These are phyloP conservation scores for Cheilosia grossa DNA, from an alignment of 2,888 invertebrate species.

Conservation along the genomic window DNA sequence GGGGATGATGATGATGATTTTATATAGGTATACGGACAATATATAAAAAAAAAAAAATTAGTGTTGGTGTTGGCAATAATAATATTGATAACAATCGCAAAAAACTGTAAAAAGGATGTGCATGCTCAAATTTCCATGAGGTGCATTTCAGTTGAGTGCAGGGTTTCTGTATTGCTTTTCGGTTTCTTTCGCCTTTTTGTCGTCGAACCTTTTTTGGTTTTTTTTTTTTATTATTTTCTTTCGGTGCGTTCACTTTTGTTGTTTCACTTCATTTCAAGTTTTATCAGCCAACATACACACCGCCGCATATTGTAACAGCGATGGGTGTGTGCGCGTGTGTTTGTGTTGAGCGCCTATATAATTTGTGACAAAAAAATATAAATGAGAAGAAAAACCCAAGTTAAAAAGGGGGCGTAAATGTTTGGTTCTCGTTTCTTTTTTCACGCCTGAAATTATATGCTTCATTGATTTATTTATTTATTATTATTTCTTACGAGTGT, in stretches of 20 bases:
- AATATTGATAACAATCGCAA: slow-evolving; percentile 49
- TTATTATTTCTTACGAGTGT: slow-evolving; percentile 18
- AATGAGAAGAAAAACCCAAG: neutral
- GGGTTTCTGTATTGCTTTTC: neutral
- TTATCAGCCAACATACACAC: neutral
- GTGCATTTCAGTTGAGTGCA: neutral
- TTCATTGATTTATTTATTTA: slow-evolving; percentile 50
- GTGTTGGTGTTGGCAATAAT: slow-evolving; percentile 16
- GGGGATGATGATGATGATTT: slow-evolving; percentile 4
- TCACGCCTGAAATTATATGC: slow-evolving; percentile 42
- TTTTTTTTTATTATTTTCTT: neutral
- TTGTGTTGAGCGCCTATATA: slow-evolving; percentile 12
- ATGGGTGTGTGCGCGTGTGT: neutral
- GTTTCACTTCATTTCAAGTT: slow-evolving; percentile 26
- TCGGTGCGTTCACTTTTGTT: slow-evolving; percentile 29
- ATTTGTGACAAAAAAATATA: slow-evolving; percentile 27
- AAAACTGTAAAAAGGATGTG: slow-evolving; percentile 40
- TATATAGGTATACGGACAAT: neutral
- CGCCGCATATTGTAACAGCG: neutral
- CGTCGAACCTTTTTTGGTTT: too few relatives aligned
- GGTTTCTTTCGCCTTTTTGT: too few relatives aligned
- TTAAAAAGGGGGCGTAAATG: slow-evolving; percentile 39
- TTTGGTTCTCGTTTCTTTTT: slow-evolving; percentile 17
- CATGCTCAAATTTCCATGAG: slow-evolving; percentile 39
- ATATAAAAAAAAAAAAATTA: neutral